Evolutionary conservation across 37 sponge, comb jelly and placozoan species (phyloP).

Genomic region (Ianthella basta): DNA sequence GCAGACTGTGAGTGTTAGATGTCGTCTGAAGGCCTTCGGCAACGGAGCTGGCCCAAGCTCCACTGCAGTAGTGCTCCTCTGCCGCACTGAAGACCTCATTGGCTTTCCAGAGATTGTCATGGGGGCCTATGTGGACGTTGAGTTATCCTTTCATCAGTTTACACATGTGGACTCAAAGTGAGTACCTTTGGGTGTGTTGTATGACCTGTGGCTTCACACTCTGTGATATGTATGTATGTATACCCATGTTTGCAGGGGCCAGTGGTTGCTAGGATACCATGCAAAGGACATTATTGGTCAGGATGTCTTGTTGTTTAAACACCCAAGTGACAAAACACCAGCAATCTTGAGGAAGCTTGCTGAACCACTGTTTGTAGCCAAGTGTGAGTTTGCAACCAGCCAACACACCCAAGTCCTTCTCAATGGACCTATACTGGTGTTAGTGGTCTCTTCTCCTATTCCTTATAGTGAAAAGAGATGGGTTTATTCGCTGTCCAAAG

Average conservation of each 20-base stretch:
- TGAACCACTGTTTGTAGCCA: no score
- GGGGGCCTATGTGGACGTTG: not conserved
- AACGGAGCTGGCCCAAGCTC: not conserved
- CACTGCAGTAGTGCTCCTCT: not conserved
- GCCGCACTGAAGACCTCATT: slow-evolving; percentile 14
- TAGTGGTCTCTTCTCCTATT: not conserved
- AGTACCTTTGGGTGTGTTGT: not conserved
- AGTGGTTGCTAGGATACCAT: slow-evolving; percentile 8
- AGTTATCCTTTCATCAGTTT: not conserved
- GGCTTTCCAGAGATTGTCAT: slow-evolving; percentile 18
- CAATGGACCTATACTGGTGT: no score
- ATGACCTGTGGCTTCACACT: not conserved
- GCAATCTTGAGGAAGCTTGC: not conserved
- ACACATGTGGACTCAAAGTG: not conserved
- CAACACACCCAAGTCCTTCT: no score
- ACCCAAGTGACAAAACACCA: not conserved
- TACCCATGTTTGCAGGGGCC: not conserved
- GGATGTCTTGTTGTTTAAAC: not conserved
- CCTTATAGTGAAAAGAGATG: not conserved
- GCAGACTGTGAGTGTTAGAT: not conserved
- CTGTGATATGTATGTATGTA: not conserved
- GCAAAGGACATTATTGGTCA: not conserved
- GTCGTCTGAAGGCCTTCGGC: not conserved
- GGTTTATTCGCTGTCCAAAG: not conserved
- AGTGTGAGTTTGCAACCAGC: not conserved